Evolutionary conservation across 2,113 vertebrate species (phyloP).

Genomic region (Galeopterus variegatus): DNA sequence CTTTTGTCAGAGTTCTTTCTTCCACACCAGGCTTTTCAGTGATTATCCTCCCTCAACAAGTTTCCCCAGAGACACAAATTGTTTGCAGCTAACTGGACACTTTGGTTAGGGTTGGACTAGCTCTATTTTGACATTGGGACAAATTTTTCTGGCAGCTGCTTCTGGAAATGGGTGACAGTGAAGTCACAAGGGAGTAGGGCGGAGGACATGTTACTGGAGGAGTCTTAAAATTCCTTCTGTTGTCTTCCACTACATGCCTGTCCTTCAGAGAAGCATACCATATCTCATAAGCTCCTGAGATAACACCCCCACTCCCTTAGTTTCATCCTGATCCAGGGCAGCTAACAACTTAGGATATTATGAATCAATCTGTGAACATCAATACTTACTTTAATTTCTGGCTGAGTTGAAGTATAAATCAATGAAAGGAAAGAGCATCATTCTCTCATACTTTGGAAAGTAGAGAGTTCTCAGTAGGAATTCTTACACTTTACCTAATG

Average conservation of each 20-base stretch:
- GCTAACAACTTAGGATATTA: neutral
- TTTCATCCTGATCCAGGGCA: neutral
- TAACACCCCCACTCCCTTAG: neutral
- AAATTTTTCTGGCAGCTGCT: conserved; percentile 37
- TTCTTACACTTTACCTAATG: conserved; percentile 47
- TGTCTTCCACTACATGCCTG: neutral
- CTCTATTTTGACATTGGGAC: neutral
- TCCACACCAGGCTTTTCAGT: conserved; percentile 23
- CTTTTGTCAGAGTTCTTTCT: neutral
- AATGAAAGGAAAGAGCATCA: neutral
- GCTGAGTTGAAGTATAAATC: neutral
- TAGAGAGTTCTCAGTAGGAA: neutral
- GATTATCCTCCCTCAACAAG: neutral
- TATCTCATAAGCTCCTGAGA: neutral
- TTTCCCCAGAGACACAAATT: conserved; percentile 3
- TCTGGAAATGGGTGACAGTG: neutral
- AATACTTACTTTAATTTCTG: conserved; percentile 33
- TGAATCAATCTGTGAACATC: neutral
- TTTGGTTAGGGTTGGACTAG: neutral
- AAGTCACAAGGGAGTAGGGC: neutral
- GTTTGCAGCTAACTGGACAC: conserved; percentile 49
- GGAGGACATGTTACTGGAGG: neutral
- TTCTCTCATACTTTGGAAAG: conserved; percentile 34
- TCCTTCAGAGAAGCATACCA: neutral
- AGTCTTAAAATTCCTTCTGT: neutral